These are phyloP conservation scores for Pseudococcus longispinus DNA, from an alignment of 2,888 invertebrate species.

Conservation along the genomic window DNA sequence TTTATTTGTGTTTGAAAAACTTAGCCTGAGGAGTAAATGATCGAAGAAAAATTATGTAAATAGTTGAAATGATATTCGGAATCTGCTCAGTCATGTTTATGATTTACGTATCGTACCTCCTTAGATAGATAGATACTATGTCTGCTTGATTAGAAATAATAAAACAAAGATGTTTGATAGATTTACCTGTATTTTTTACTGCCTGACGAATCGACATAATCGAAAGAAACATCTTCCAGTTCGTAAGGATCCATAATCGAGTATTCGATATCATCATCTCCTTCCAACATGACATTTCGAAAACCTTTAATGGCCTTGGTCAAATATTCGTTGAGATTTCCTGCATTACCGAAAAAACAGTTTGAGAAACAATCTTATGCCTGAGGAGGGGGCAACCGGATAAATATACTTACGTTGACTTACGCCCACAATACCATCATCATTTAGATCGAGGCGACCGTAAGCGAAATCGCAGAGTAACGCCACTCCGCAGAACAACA, in stretches of 20 bases:
- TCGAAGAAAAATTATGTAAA: no score
- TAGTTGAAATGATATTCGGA: no score
- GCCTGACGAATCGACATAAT: not conserved
- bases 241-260: not conserved
- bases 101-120: no score
- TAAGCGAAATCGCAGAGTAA: not conserved
- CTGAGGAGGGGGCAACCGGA: no score
- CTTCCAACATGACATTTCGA: not conserved
- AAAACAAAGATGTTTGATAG: no score
- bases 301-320: not conserved
- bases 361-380: not conserved
- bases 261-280: not conserved
- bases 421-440: not conserved
- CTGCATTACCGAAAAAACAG: not conserved
- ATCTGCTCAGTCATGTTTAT: no score
- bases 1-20: not conserved
- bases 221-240: not conserved
- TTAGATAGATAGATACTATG: no score
- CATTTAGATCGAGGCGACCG: not conserved
- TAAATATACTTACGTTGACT: not conserved
- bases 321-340: not conserved
- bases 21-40: not conserved
- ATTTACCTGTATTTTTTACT: not conserved
- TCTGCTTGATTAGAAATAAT: no score
- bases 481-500: not conserved